A percentile compares a stretch with the other conserved stretches of the same genome.
Evolutionary conservation across 2,113 vertebrate species (phyloP).

Genomic region (Leiothrix lutea): DNA sequence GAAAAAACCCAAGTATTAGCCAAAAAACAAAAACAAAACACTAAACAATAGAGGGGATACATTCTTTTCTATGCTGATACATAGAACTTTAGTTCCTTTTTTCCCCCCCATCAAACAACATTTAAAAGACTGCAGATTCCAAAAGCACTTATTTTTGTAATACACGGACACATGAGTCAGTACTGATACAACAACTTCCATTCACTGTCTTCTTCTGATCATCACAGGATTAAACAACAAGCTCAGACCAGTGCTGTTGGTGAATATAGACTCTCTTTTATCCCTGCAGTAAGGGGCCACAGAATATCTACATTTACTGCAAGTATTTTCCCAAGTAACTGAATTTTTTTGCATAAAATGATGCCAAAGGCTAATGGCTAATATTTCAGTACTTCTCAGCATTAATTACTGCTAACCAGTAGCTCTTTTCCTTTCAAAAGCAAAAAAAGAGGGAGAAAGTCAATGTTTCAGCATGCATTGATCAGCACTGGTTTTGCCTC

Average conservation of each 20-base stretch:
- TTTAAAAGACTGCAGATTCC: background rate
- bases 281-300: background rate
- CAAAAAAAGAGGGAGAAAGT: background rate
- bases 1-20: background rate
- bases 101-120: background rate
- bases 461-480: background rate
- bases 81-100: background rate
- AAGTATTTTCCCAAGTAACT: background rate
- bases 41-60: background rate
- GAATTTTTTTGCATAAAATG: background rate
- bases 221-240: background rate
- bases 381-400: background rate
- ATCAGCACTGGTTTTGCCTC: background rate
- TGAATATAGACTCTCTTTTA: background rate
- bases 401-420: background rate
- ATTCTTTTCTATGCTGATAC: background rate
- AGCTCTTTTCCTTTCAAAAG: background rate
- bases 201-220: background rate
- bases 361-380: background rate
- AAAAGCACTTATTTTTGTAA: background rate
- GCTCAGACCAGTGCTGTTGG: background rate
- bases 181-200: background rate
- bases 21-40: background rate
- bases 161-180: background rate
- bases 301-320: background rate